Evolutionary conservation across 1,140 invertebrate genomes (phyloP).

Genomic region (Antheraea mylitta): DNA sequence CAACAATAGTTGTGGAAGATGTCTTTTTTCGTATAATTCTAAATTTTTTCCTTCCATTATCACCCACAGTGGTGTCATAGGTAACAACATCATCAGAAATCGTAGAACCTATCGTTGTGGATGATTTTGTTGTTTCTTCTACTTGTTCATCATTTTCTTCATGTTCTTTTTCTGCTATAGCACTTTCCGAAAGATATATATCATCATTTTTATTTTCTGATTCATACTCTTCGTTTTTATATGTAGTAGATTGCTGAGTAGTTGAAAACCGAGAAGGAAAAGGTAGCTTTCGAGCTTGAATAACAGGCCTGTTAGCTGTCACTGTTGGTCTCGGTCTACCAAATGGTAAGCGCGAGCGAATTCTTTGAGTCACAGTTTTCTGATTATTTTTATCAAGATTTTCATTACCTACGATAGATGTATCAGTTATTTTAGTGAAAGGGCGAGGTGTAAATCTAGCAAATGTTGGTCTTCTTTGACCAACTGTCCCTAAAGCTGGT

Average conservation of each 20-base stretch:
- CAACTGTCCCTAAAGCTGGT: constrained; percentile 31
- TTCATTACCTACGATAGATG: constrained; percentile 24
- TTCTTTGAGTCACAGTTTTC: constrained; percentile 36
- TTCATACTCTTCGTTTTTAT: constrained; percentile 47
- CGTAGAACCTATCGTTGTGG: constrained; percentile 38
- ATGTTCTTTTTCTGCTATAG: constrained; percentile 78
- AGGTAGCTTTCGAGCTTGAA: constrained; percentile 55
- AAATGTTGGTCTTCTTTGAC: constrained; percentile 54
- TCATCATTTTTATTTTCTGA: constrained; percentile 76
- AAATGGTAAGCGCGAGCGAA: constrained; percentile 46
- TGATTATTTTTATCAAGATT: constrained; percentile 26
- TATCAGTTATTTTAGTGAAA: constrained; percentile 49
- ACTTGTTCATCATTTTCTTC: constrained; percentile 40
- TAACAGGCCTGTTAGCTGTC: constrained; percentile 20
- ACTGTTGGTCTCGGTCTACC: constrained; percentile 37
- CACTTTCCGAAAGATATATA: constrained; percentile 79
- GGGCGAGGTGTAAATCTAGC: constrained; percentile 69
- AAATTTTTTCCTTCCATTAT: constrained; percentile 56
- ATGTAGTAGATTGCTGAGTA: constrained; percentile 27
- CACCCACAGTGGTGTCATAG: constrained; percentile 43
- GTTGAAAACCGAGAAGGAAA: constrained; percentile 46
- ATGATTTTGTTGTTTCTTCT: constrained; percentile 47
- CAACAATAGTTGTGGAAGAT: constrained; percentile 40
- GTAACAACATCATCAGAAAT: constrained; percentile 35
- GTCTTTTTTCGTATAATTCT: constrained; percentile 62